Conservation (phyloP, 1,140 invertebrate species). For the Drosophila mayri region DNA sequence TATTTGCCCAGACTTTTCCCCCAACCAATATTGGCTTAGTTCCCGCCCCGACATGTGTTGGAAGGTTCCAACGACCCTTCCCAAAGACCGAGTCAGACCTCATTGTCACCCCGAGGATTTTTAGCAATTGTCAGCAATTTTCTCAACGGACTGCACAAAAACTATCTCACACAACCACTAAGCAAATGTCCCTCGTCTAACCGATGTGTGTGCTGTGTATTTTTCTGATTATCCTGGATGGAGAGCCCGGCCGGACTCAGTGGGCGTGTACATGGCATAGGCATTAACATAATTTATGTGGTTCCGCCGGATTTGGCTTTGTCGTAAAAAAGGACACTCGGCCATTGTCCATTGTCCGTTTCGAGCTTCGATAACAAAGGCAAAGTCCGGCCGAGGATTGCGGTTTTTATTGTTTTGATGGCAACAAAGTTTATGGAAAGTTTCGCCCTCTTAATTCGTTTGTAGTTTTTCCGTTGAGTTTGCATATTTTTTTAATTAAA, state of each 20-base stretch:
- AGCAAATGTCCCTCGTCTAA: constrained; percentile 70
- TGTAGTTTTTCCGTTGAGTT: constrained; percentile 82
- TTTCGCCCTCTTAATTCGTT: constrained; percentile 65
- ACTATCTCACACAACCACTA: constrained; percentile 68
- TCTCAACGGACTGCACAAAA: constrained; percentile 67
- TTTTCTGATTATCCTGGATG: constrained; percentile 76
- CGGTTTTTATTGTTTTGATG: constrained; percentile 84
- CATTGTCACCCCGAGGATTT: constrained; percentile 60
- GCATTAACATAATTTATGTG: constrained; percentile 85
- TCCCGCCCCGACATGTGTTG: constrained; percentile 39
- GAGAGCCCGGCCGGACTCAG: constrained; percentile 32
- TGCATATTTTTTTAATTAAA: constrained; percentile 85
- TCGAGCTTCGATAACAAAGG: constrained; percentile 80
- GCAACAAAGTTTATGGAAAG: constrained; percentile 83
- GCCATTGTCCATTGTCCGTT: constrained; percentile 80
- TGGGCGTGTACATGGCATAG: constrained; percentile 80
- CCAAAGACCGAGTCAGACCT: constrained; percentile 5
- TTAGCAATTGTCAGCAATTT: constrained; percentile 82
- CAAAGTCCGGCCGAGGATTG: constrained; percentile 51
- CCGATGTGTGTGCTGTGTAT: constrained; percentile 72
- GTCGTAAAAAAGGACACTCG: constrained; percentile 80
- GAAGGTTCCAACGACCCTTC: constrained; percentile 24
- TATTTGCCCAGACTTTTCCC: constrained; percentile 30
- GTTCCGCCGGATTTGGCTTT: constrained; percentile 82
- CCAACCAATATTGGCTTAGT: constrained; percentile 25